A percentile compares a stretch with the other conserved stretches of the same genome.
phyloP scores from a whole-genome alignment of 2,113 vertebrate genomes.

The Talpa occidentalis region DNA sequence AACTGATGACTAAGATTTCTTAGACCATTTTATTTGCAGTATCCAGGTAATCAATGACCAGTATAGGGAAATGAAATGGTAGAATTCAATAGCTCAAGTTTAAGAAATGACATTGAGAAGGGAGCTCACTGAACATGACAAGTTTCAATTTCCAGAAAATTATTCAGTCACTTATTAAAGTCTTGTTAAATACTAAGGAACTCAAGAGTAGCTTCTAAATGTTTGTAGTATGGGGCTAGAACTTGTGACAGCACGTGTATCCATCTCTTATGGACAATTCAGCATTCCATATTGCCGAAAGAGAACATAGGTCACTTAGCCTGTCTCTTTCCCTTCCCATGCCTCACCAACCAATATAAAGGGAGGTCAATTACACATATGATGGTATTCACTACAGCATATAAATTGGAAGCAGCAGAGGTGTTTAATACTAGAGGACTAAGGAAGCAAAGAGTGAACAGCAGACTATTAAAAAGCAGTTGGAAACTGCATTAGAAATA shows the following conservation, averaged over 20 bases:
- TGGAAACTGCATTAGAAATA: background rate
- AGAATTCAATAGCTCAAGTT: background rate
- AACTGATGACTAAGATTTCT: background rate
- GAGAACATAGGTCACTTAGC: background rate
- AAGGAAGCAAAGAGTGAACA: background rate
- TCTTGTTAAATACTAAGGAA: background rate
- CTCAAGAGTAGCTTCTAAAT: background rate
- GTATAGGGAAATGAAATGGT: background rate
- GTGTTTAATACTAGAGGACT: background rate
- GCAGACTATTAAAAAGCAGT: background rate
- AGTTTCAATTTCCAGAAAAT: background rate
- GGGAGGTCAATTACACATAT: fast-evolving
- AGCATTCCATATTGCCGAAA: background rate
- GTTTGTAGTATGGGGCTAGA: background rate
- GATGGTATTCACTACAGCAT: background rate
- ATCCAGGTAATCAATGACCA: background rate
- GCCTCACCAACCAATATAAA: background rate
- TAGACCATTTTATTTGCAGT: slow-evolving; percentile 18
- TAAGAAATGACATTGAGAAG: slow-evolving; percentile 24
- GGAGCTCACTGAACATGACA: background rate
- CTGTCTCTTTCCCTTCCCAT: too few species aligned
- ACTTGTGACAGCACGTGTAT: background rate
- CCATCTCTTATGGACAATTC: background rate
- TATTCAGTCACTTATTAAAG: background rate
- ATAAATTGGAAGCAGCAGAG: background rate